Evolutionary conservation across 1,140 invertebrate genomes (phyloP).

Genomic region (Drosophila navojoa): DNA sequence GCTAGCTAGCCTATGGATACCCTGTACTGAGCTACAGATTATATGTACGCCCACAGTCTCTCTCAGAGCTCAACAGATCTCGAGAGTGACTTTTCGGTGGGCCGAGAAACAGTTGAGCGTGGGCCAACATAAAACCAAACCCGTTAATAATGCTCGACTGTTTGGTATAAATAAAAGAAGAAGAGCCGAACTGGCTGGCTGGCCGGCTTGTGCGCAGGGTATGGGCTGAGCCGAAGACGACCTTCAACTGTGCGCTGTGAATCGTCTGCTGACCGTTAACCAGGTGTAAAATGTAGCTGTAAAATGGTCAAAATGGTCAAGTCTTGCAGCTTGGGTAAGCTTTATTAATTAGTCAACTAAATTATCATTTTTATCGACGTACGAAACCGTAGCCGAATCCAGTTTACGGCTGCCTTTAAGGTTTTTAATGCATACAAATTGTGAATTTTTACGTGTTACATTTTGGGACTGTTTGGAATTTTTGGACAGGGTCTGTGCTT

Average conservation of each 20-base stretch:
- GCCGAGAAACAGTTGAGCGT: too few relatives aligned
- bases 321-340: background rate
- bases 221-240: background rate
- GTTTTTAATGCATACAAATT: constrained; percentile 11
- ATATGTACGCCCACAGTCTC: too few relatives aligned
- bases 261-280: constrained; percentile 23
- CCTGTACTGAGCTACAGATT: too few relatives aligned
- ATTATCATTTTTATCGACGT: constrained; percentile 29
- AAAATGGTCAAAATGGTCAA: constrained; percentile 18
- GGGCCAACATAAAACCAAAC: too few relatives aligned
- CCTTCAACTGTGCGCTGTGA: constrained; percentile 12
- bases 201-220: background rate
- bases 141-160: too few relatives aligned
- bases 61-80: too few relatives aligned
- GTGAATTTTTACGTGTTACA: constrained; percentile 16
- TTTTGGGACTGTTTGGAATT: constrained; percentile 8
- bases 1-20: too few relatives aligned
- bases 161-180: too few relatives aligned
- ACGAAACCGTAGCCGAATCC: background rate
- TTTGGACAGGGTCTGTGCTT: constrained; percentile 46
- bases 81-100: too few relatives aligned
- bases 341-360: constrained; percentile 37
- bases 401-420: constrained; percentile 18
- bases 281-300: constrained; percentile 24
- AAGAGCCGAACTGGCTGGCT: too few relatives aligned